These are phyloP conservation scores for Lithophane leautieri DNA, from an alignment of 2,888 invertebrate species.

Conservation along the genomic window DNA sequence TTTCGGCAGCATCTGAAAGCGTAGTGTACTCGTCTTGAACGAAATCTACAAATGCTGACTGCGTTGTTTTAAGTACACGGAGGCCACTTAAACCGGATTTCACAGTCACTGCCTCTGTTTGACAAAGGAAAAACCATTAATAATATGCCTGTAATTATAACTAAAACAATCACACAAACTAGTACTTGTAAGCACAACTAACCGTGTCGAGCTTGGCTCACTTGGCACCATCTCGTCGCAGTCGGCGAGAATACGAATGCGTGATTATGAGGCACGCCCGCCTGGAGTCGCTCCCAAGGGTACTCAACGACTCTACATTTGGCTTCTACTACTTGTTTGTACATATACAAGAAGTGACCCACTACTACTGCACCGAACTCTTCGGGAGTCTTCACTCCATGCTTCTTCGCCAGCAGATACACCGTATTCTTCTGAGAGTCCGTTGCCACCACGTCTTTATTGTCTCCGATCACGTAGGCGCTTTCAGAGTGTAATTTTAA, in stretches of 20 bases:
- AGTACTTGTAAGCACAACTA: slow-evolving; percentile 68
- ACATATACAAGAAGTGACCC: slow-evolving; percentile 93
- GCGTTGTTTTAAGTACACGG: slow-evolving; percentile 94
- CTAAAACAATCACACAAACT: slow-evolving; percentile 15
- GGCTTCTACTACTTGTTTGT: slow-evolving; percentile 93
- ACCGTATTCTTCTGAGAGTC: slow-evolving; percentile 96
- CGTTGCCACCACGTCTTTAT: slow-evolving; percentile 94
- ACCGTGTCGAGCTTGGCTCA: slow-evolving; percentile 93
- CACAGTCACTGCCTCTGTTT: slow-evolving; percentile 89
- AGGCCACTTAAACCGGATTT: slow-evolving; percentile 93
- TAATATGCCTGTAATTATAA: slow-evolving; percentile 4
- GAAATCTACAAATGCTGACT: slow-evolving; percentile 95
- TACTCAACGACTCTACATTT: slow-evolving; percentile 93
- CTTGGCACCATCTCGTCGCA: slow-evolving; percentile 92
- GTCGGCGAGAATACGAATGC: slow-evolving; percentile 94
- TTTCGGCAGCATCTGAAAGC: slow-evolving; percentile 93
- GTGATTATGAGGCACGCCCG: slow-evolving; percentile 92
- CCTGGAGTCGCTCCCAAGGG: slow-evolving; percentile 93
- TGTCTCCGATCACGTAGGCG: slow-evolving; percentile 94
- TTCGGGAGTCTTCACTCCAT: slow-evolving; percentile 94
- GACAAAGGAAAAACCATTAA: slow-evolving; percentile 51
- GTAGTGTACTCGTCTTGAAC: slow-evolving; percentile 95
- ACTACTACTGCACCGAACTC: slow-evolving; percentile 94
- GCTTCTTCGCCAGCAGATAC: slow-evolving; percentile 94
- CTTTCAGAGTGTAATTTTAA: slow-evolving; percentile 92